Evolutionary conservation across 2,113 vertebrate species (phyloP).

Genomic region (Cnemophilus loriae): DNA sequence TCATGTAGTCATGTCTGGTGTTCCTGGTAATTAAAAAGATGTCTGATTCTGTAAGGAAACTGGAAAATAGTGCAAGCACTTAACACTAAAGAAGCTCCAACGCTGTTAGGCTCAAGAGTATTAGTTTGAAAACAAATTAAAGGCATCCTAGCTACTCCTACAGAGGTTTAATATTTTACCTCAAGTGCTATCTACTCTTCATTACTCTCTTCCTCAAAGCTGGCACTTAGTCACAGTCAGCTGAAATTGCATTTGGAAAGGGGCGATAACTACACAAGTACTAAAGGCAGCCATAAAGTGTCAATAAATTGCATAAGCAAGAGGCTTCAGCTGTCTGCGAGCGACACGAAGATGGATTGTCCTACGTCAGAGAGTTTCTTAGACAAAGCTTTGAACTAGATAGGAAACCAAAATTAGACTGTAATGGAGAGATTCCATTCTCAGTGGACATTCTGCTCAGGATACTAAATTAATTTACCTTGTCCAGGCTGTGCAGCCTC

Average conservation of each 20-base stretch:
- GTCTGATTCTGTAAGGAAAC: constrained; percentile 17
- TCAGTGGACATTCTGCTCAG: constrained; percentile 55
- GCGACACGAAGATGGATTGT: constrained; percentile 78
- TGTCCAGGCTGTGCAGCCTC: constrained; percentile 60
- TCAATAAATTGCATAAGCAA: constrained; percentile 76
- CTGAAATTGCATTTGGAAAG: constrained; percentile 75
- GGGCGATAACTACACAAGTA: constrained; percentile 73
- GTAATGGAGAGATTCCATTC: constrained; percentile 74
- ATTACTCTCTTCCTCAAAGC: constrained; percentile 57
- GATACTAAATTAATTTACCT: constrained; percentile 75
- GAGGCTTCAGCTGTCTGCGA: constrained; percentile 64
- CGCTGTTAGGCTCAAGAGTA: constrained; percentile 37
- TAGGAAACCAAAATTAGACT: constrained; percentile 71
- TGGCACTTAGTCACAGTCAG: constrained; percentile 70
- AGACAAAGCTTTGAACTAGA: constrained; percentile 74
- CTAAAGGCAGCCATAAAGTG: constrained; percentile 71
- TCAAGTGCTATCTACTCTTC: constrained; percentile 48
- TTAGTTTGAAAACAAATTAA: constrained; percentile 66
- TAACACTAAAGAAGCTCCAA: constrained; percentile 45
- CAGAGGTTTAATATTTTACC: constrained; percentile 56
- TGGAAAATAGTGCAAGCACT: constrained; percentile 6
- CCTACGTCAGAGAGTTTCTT: constrained; percentile 66
- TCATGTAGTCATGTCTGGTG: neutral
- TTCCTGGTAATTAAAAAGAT: constrained; percentile 58
- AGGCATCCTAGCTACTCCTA: constrained; percentile 23